These are phyloP conservation scores for Nibea albiflora DNA, from an alignment of 2,113 vertebrate genomes.

Conservation along the genomic window DNA sequence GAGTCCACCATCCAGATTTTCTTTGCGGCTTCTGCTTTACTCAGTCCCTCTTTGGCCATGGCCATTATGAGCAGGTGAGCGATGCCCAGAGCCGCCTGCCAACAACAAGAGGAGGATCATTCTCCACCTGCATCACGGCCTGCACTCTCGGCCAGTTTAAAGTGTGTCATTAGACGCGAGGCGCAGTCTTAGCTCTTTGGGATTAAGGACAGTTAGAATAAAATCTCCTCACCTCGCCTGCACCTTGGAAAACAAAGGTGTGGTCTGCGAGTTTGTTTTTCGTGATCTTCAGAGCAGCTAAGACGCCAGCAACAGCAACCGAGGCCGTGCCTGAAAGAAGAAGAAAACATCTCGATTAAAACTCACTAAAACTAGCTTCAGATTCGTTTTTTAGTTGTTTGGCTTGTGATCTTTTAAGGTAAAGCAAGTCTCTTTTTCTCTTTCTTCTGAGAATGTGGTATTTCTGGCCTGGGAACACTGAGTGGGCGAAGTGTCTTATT, in stretches of 20 bases:
- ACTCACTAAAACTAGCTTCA: not conserved
- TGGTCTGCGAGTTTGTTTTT: slow-evolving; percentile 93
- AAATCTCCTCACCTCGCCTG: slow-evolving; percentile 90
- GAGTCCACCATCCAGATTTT: slow-evolving; percentile 99
- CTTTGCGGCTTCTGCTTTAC: slow-evolving; percentile 87
- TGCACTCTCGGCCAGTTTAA: not conserved
- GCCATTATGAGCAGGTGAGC: slow-evolving; percentile 95
- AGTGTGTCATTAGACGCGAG: not conserved
- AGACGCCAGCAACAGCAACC: slow-evolving; percentile 93
- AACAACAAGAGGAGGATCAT: not conserved
- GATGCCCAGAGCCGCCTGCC: slow-evolving; percentile 95
- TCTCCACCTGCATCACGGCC: not conserved
- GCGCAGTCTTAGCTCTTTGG: not conserved
- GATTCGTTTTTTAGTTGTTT: too few species aligned
- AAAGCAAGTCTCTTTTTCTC: too few species aligned
- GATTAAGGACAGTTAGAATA: slow-evolving; percentile 2
- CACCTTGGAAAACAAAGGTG: slow-evolving; percentile 97
- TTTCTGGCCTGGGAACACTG: too few species aligned
- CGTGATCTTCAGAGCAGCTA: slow-evolving; percentile 93
- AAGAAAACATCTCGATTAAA: not conserved
- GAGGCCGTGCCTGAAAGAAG: slow-evolving; percentile 91
- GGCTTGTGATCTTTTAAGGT: too few species aligned
- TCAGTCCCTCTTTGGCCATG: slow-evolving; percentile 91
- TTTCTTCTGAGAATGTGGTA: too few species aligned
- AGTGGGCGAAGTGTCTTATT: too few species aligned